Evolutionary conservation across 2,888 invertebrate genomes (phyloP).

Genomic region (Limnephilus lunatus): DNA sequence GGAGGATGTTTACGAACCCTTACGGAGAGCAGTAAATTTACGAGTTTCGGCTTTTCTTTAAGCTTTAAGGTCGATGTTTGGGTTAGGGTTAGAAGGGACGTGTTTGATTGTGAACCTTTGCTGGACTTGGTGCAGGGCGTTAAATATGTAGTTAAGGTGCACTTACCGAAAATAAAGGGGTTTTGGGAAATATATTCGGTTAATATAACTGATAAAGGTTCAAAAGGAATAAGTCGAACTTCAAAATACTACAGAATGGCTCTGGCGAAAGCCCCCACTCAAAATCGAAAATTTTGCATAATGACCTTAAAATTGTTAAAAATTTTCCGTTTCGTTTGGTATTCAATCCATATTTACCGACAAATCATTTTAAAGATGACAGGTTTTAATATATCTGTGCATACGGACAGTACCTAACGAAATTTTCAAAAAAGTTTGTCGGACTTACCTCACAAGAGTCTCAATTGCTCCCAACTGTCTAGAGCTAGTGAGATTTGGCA

Average conservation of each 20-base stretch:
- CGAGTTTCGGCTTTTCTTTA: constrained; percentile 47
- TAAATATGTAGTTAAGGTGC: not conserved
- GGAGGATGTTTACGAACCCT: constrained; percentile 46
- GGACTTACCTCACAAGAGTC: too few relatives aligned
- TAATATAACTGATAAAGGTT: not conserved
- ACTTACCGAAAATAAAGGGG: not conserved
- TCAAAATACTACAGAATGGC: not conserved
- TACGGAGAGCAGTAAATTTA: constrained; percentile 44
- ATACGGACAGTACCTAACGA: too few relatives aligned
- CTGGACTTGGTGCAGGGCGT: not conserved
- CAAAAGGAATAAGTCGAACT: not conserved
- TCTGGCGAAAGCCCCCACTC: too few relatives aligned
- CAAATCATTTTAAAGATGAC: too few relatives aligned
- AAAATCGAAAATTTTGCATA: too few relatives aligned
- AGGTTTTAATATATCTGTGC: too few relatives aligned
- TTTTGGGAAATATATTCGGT: not conserved
- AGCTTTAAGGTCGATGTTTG: not conserved
- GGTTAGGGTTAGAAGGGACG: constrained; percentile 1
- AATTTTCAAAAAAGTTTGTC: too few relatives aligned
- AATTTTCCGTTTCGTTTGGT: too few relatives aligned
- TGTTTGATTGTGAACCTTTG: constrained; percentile 13
- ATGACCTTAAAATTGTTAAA: too few relatives aligned
- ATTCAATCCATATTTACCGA: too few relatives aligned
- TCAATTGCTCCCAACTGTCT: too few relatives aligned
- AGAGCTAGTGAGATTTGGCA: too few relatives aligned